phyloP scores from a whole-genome alignment of 2,888 invertebrate genomes.

The Flexamia atlantica region DNA sequence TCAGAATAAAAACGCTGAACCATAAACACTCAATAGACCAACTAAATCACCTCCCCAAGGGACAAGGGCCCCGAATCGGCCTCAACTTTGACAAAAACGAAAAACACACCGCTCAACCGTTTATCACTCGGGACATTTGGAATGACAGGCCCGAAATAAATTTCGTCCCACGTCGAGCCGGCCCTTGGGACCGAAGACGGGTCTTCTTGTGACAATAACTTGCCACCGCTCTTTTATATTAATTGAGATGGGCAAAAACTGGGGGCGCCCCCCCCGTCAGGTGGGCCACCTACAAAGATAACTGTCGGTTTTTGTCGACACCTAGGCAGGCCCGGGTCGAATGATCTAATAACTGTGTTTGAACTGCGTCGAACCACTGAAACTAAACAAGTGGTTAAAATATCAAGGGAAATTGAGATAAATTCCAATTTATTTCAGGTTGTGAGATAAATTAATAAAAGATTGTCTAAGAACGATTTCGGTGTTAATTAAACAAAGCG shows the following conservation, averaged over 20 bases:
- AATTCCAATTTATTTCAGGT: too few species aligned
- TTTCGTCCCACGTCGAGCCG: not conserved
- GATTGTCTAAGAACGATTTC: too few species aligned
- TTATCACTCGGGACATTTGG: slow-evolving; percentile 24
- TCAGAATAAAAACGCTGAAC: too few species aligned
- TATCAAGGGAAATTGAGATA: too few species aligned
- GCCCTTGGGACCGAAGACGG: slow-evolving; percentile 6
- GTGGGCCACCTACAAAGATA: slow-evolving; percentile 50
- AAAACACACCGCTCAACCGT: slow-evolving; percentile 39
- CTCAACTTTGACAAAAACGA: slow-evolving; percentile 31
- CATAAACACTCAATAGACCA: slow-evolving; percentile 1
- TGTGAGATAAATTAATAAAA: too few species aligned
- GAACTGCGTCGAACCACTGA: not conserved
- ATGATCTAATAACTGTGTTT: slow-evolving; percentile 32
- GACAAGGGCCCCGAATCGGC: not conserved
- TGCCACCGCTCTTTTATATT: slow-evolving; percentile 33
- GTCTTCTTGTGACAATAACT: slow-evolving; percentile 33
- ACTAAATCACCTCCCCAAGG: not conserved
- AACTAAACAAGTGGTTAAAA: not conserved
- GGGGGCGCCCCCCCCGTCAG: not conserved
- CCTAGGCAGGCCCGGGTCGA: not conserved
- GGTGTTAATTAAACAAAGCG: too few species aligned
- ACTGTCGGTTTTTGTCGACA: slow-evolving; percentile 48
- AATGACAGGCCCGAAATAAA: slow-evolving; percentile 37
- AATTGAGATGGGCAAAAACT: slow-evolving; percentile 54